Base-by-base conservation (phyloP, 2,888 invertebrate species). In the Subacronicta megacephala region DNA sequence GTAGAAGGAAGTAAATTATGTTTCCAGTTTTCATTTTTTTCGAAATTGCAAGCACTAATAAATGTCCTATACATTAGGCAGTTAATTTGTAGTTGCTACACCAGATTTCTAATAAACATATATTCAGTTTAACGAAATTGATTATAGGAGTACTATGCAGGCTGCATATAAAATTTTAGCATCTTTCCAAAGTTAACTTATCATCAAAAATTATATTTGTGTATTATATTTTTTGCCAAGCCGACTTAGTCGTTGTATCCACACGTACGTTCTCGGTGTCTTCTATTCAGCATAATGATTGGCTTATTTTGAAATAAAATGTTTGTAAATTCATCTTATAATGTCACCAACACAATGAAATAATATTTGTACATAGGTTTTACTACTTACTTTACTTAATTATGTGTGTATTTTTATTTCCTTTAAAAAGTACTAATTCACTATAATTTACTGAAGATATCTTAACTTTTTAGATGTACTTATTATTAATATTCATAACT, bases 201-300 rank as follows among this genome's bases (percentile, higher is more conserved):
- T 26, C 0, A 10, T 10, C 26, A 7, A 2, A 7, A 23, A 2
- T 9, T 9, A 7, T 26, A 10, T 26, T 10, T 0, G 26, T 26
- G n/a, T 31, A 31, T 5, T 23, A n/a, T 16, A 29, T 2, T 18
- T 41, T 62, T 62, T 62, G 67, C 43, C 67, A 62, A 53, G 62
- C 41, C 49, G 9, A 29, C 7, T 35, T 45, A 33, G 33, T 66
- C 44, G 65, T 62, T 73, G 52, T 68, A 45, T 45, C 50, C 47
- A 53, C 58, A 45, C 38, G 38, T 56, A 18, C 54, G 42, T 49
- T 54, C 38, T 69, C 55, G 55, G 20, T 70, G 65, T 72, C 15
- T 63, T 59, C 47, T 41, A 36, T 67, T 49, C 62, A 53, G 54
- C 69, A 60, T 72, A 60, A 62, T 60, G 64, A 64, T 65, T 69